Evolutionary conservation across 1,140 invertebrate genomes (phyloP), one percentile per base, ranked within the genome.

Genomic region (Orchesella cincta): DNA sequence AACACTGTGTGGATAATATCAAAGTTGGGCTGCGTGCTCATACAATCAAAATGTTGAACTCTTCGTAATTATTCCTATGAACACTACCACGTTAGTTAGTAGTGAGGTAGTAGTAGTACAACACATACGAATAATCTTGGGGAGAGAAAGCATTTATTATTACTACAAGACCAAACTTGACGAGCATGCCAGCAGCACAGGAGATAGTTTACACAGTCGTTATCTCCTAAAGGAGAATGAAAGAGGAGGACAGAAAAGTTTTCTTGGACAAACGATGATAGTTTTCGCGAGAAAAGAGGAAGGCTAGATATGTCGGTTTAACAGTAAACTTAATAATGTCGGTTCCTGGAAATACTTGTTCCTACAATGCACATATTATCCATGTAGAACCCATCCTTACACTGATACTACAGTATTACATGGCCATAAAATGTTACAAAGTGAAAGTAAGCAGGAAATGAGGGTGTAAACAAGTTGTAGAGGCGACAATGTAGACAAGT

Each of bases 391-490:
- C 5, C 39, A 8, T 18, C 39, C 39, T 8, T 18, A 46, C 39
- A 46, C 39, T 46, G 5, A 46, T n/a, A 46, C 39, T 46, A 46
- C 5, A 5, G 5, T 46, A 46, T 46, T 46, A n/a, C 39, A 8
- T 46, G 18, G 5, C 23, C 8, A 57, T 57, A 26, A 57, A 57
- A 57, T 57, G 52, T 57, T 57, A 57, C 52, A 57, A 57, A 57
- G 52, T 57, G 52, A 57, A 57, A 57, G 52, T 23, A 57, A 57
- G 52, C 52, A 8, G 52, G 52, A 57, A 57, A 57, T 57, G 52
- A 57, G 52, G 52, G 52, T 57, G 52, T 57, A 57, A 57, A 57
- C 52, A 57, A 57, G 52, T 57, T 57, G 52, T 57, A 57, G 52
- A 57, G 8, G 23, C 52, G 52, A 57, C 52, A n/a, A 57, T 26